Conservation (phyloP, 2,797 vertebrate species). For the Pseudopleuronectes americanus region DNA sequence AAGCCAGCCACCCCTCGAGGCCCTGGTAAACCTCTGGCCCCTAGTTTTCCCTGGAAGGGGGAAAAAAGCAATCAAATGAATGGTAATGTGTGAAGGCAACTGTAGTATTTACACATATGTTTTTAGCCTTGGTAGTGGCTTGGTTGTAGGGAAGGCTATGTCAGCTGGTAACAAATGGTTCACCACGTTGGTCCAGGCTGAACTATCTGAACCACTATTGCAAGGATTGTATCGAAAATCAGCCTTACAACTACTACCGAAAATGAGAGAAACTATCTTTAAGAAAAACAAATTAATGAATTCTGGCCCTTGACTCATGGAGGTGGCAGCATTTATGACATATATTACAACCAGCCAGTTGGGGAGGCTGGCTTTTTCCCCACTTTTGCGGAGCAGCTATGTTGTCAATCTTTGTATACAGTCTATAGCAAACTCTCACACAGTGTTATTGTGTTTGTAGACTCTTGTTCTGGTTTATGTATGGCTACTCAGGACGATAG, state of each 20-base stretch:
- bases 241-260: too few species aligned
- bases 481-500: neutral
- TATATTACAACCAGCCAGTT: too few species aligned
- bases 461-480: neutral
- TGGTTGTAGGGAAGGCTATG: neutral
- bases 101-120: conserved; percentile 18
- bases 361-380: too few species aligned
- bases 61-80: conserved; percentile 32
- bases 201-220: conserved; percentile 5
- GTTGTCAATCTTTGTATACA: too few species aligned
- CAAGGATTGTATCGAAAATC: neutral
- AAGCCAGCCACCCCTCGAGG: conserved; percentile 92
- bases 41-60: conserved; percentile 89
- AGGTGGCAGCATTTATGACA: too few species aligned
- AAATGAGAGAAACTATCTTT: too few species aligned
- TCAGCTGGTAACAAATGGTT: neutral
- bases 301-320: too few species aligned
- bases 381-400: too few species aligned
- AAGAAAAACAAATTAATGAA: too few species aligned
- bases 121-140: conserved; percentile 1
- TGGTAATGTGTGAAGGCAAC: conserved; percentile 20
- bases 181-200: conserved; percentile 3
- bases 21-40: conserved; percentile 94
- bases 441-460: neutral
- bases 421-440: neutral